Base-by-base conservation (phyloP, 2,113 vertebrate species). In the Pachypanchax playfairii region DNA sequence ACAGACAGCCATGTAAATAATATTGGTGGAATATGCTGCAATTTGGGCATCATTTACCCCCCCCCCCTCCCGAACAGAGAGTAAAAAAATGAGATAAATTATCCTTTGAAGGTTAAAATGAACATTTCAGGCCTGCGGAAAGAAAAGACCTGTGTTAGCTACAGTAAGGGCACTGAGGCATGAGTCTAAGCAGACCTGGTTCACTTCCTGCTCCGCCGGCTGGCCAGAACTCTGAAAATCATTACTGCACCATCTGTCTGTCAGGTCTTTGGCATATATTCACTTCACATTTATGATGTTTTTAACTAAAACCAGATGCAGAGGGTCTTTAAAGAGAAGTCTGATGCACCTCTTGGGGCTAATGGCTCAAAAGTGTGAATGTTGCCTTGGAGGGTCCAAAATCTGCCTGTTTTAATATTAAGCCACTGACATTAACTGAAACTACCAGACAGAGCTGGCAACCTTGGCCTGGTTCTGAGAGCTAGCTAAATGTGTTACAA, bases 1-100 rank as follows among this genome's bases (percentile, higher is more conserved):
- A 77, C 62, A 78, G 82, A 85, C 87, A 86, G 76, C 82, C 80
- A 74, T 87, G 85, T 86, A 86, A 90, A 87, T 84, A 81, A 84
- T 77, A 73, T 70, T 71, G 76, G 65, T 1, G 1, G 62, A 82
- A 85, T 73, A 75, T 64, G 76, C 73, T 68, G 53, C 73, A 77
- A 77, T 83, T 85, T 71, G 78, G 71, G 54, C 38, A 64, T 77
- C 55, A 82, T 83, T 82, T 77, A 66, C 60, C 43, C 73, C 2
- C 29, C 51, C 33, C 65, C 54, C 56, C 70, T 59, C 54, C 51
- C 39, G 12, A 4, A 44, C 54, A 44, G 21, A n/a, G 24, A 18
- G 21, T 47, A 22, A 48, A 52, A 39, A 29, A 50, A 53, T 41
- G 29, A 24, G 56, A 61, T 54, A 67, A 65, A 73, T 85, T 79